Percentiles rank a stretch among this genome's conserved stretches.
phyloP scores from a whole-genome alignment of 2,113 vertebrate species.

The Thomomys bottae region DNA sequence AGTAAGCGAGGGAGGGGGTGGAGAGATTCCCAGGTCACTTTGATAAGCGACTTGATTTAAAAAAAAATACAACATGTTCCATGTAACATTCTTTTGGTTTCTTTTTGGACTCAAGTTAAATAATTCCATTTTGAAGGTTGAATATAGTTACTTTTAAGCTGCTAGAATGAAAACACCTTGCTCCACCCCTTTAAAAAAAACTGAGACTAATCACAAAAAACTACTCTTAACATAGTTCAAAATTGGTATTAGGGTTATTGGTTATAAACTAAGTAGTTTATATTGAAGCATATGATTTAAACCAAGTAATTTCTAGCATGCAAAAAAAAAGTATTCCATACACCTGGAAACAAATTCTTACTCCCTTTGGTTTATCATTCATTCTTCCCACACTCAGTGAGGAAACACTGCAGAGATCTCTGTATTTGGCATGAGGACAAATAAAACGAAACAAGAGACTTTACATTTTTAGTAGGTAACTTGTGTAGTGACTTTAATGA shows the following conservation, averaged over 20 bases:
- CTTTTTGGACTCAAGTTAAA: neutral
- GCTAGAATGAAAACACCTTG: neutral
- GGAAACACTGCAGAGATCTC: neutral
- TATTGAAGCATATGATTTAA: neutral
- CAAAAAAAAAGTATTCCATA: neutral
- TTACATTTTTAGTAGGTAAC: conserved; percentile 31
- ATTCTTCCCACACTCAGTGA: neutral
- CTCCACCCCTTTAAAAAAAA: neutral
- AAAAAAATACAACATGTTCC: neutral
- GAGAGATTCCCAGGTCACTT: neutral
- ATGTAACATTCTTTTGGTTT: neutral
- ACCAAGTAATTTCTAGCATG: neutral
- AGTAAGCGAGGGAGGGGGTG: no score
- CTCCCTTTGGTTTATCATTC: neutral
- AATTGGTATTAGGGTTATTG: neutral
- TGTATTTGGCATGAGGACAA: neutral
- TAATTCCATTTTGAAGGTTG: neutral
- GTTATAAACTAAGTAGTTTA: neutral
- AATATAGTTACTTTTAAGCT: neutral
- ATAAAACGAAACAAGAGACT: neutral
- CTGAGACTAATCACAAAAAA: neutral
- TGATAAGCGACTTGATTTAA: neutral
- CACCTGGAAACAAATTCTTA: neutral
- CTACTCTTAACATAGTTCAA: neutral
- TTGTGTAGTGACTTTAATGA: neutral